These are phyloP conservation scores for Tonatia bakeri DNA, from an alignment of 2,113 vertebrate species.

Conservation along the genomic window DNA sequence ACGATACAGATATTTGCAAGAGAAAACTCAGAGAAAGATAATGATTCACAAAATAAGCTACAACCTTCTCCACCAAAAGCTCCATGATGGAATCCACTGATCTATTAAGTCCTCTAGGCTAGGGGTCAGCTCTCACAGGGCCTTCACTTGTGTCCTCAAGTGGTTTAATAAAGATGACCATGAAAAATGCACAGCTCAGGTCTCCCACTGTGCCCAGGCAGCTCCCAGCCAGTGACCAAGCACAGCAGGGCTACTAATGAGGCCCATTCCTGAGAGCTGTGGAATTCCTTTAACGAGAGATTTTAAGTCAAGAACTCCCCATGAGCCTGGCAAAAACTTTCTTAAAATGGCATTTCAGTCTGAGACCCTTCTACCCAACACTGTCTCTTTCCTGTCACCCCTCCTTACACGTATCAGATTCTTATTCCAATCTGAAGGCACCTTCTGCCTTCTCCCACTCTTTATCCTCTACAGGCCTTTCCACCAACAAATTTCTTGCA, in stretches of 20 bases:
- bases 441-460: not conserved
- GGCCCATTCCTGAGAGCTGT: not conserved
- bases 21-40: not conserved
- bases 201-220: not conserved
- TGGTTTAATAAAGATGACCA: not conserved
- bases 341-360: not conserved
- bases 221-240: not conserved
- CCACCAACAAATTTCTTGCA: not conserved
- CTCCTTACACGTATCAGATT: not conserved
- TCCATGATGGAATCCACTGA: not conserved
- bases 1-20: not conserved
- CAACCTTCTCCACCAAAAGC: not conserved
- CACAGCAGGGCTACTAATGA: not conserved
- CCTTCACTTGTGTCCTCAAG: not conserved
- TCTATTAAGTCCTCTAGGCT: not conserved
- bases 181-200: not conserved
- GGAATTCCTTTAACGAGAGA: not conserved
- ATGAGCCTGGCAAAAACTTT: not conserved
- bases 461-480: not conserved
- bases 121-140: not conserved
- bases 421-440: not conserved
- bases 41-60: not conserved
- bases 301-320: not conserved
- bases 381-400: not conserved
- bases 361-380: not conserved